These are phyloP conservation scores for Sternotherus odoratus DNA, from an alignment of 2,797 vertebrate genomes.

Conservation along the genomic window DNA sequence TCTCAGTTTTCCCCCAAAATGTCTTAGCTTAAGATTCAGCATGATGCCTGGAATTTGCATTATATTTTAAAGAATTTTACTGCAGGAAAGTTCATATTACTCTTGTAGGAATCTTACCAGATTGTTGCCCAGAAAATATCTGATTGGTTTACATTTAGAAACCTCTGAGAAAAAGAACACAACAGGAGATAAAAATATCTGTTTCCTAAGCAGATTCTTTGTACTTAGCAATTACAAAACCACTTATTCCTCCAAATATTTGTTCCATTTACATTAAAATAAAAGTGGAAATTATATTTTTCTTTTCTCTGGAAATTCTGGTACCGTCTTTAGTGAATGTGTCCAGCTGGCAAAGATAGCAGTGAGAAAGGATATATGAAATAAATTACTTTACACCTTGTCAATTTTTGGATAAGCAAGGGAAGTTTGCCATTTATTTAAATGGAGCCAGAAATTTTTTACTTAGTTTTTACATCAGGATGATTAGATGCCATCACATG, in stretches of 20 bases:
- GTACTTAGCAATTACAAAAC: neutral
- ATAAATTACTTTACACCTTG: neutral
- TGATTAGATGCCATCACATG: neutral
- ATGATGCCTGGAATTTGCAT: fast-evolving
- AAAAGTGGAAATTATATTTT: neutral
- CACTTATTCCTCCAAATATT: neutral
- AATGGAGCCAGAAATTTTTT: neutral
- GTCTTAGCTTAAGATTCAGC: neutral
- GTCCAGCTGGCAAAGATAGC: neutral
- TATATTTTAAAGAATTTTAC: neutral
- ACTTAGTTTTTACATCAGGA: constrained; percentile 14
- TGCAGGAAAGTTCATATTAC: neutral
- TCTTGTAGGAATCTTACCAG: neutral
- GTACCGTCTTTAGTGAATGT: neutral
- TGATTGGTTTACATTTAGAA: neutral
- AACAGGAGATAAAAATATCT: neutral
- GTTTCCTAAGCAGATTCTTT: neutral
- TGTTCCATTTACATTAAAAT: neutral
- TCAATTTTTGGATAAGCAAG: neutral
- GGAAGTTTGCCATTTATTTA: neutral
- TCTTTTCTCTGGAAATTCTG: neutral
- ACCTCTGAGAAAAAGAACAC: neutral
- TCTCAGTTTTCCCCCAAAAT: neutral
- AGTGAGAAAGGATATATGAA: neutral
- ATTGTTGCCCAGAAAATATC: neutral